Evolutionary conservation across 1,140 invertebrate genomes (phyloP).

Genomic region (Mamestra configurata): DNA sequence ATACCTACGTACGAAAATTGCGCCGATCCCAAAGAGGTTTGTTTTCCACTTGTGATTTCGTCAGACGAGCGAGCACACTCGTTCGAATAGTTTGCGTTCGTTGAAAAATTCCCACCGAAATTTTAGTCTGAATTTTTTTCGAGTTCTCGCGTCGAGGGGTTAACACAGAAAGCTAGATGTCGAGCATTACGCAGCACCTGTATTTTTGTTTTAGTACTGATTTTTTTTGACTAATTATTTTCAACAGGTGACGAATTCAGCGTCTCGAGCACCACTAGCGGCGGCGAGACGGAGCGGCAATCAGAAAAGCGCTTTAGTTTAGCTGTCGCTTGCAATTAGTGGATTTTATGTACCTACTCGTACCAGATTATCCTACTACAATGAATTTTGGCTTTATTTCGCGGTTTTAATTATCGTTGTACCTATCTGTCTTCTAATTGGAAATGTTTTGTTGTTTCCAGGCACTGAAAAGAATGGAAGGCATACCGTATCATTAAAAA

Average conservation of each 20-base stretch:
- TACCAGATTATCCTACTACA: slow-evolving; percentile 48
- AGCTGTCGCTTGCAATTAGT: slow-evolving; percentile 82
- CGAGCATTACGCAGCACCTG: slow-evolving; percentile 75
- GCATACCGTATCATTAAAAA: slow-evolving; percentile 3
- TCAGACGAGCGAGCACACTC: slow-evolving; percentile 67
- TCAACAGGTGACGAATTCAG: slow-evolving; percentile 86
- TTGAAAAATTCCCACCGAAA: slow-evolving; percentile 72
- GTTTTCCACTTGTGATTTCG: slow-evolving; percentile 66
- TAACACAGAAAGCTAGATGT: slow-evolving; percentile 79
- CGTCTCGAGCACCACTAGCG: slow-evolving; percentile 80
- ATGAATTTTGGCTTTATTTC: slow-evolving; percentile 39
- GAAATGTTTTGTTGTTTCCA: slow-evolving; percentile 16
- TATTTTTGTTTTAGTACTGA: slow-evolving; percentile 83
- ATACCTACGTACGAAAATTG: slow-evolving; percentile 37
- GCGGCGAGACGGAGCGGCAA: slow-evolving; percentile 75
- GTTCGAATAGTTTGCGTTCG: slow-evolving; percentile 67
- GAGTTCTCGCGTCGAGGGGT: slow-evolving; percentile 75
- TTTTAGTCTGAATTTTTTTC: slow-evolving; percentile 70
- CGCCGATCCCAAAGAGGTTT: slow-evolving; percentile 53
- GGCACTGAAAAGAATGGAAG: neutral
- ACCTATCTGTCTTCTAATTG: slow-evolving; percentile 44
- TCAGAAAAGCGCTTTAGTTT: slow-evolving; percentile 79
- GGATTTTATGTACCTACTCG: slow-evolving; percentile 62
- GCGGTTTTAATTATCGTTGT: slow-evolving; percentile 43
- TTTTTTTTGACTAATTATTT: slow-evolving; percentile 87